These are phyloP conservation scores for Drosophila mauritiana DNA, from an alignment of 1,140 invertebrate genomes.

Conservation along the genomic window DNA sequence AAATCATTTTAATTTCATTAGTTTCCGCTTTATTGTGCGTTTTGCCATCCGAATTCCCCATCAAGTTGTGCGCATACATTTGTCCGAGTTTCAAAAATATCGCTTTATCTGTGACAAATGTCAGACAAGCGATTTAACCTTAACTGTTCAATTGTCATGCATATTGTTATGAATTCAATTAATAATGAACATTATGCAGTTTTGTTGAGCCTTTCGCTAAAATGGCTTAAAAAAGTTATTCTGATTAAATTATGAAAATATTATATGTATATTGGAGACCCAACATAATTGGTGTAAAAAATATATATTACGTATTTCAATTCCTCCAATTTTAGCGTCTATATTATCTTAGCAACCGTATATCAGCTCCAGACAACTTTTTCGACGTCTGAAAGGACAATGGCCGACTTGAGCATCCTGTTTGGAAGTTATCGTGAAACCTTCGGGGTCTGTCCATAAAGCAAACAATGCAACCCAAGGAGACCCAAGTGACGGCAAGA, in stretches of 20 bases:
- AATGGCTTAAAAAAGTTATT: background rate
- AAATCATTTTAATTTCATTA: constrained; percentile 71
- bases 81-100: constrained; percentile 10
- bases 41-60: constrained; percentile 30
- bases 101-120: constrained; percentile 62
- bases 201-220: background rate
- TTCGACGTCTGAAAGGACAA: constrained; percentile 14
- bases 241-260: background rate
- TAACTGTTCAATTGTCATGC: constrained; percentile 38
- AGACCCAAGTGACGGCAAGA: constrained; percentile 10
- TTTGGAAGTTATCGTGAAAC: constrained; percentile 54
- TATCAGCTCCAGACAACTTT: too few species aligned
- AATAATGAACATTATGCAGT: constrained; percentile 41
- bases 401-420: constrained; percentile 30
- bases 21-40: constrained; percentile 42
- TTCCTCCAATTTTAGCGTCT: background rate
- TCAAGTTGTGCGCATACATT: constrained; percentile 56
- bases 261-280: background rate
- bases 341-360: too few species aligned
- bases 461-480: constrained; percentile 57
- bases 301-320: too few species aligned
- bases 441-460: constrained; percentile 46
- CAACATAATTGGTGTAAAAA: too few species aligned
- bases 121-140: constrained; percentile 52
- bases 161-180: constrained; percentile 56